These are phyloP conservation scores for Metalampra italica DNA, from an alignment of 2,888 invertebrate species.

Conservation along the genomic window DNA sequence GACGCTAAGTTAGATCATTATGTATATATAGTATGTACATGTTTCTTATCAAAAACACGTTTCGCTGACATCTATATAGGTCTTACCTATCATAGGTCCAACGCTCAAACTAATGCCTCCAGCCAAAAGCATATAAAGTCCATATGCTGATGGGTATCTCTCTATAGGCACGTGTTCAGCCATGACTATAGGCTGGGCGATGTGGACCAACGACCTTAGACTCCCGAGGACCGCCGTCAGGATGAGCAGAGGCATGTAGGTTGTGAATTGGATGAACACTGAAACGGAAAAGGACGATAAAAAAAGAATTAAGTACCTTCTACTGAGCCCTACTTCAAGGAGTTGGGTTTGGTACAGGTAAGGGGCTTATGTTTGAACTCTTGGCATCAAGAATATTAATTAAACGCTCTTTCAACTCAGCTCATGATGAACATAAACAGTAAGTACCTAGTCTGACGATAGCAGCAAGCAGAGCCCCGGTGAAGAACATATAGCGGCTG, in stretches of 20 bases:
- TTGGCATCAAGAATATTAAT: too few species aligned
- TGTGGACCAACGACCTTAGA: constrained; percentile 79
- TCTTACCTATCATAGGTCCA: constrained; percentile 80
- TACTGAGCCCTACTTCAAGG: too few species aligned
- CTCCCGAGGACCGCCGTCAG: constrained; percentile 76
- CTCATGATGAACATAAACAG: too few species aligned
- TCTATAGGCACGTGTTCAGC: constrained; percentile 81
- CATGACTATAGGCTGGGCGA: constrained; percentile 81
- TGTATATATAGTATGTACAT: too few species aligned
- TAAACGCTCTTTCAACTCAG: too few species aligned
- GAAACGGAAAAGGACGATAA: constrained; percentile 26
- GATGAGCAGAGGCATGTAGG: constrained; percentile 72
- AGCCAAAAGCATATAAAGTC: constrained; percentile 80
- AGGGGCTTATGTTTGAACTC: too few species aligned
- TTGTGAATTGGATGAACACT: constrained; percentile 79
- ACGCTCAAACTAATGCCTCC: constrained; percentile 79
- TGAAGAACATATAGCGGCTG: constrained; percentile 78
- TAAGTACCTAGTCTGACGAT: constrained; percentile 77
- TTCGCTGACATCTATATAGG: too few species aligned
- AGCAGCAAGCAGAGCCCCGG: constrained; percentile 76
- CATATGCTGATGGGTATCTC: constrained; percentile 82
- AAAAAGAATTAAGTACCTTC: too few species aligned
- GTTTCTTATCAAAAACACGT: too few species aligned
- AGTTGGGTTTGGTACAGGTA: too few species aligned
- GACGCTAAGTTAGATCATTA: too few species aligned